Conservation (phyloP, 2,113 vertebrate genomes). For the Neomonachus schauinslandi region DNA sequence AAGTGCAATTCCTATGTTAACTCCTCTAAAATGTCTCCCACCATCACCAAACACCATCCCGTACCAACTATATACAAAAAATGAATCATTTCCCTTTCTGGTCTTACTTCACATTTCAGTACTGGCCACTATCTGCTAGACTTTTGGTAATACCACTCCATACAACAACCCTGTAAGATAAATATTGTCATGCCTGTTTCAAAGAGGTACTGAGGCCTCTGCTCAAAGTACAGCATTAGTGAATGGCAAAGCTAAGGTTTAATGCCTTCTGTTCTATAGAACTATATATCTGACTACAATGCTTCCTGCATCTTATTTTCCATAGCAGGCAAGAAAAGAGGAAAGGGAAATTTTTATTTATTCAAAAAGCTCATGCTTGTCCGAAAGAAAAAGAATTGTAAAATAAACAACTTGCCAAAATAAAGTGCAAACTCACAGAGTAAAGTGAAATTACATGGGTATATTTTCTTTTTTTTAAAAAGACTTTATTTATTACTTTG, state of each 20-base stretch:
- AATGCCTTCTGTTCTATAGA: not conserved
- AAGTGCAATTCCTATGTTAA: not conserved
- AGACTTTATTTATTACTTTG: not conserved
- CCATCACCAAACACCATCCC: not conserved
- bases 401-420: slow-evolving; percentile 42
- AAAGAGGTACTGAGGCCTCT: not conserved
- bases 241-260: not conserved
- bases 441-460: not conserved
- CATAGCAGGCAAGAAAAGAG: not conserved
- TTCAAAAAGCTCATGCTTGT: not conserved
- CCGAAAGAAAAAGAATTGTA: not conserved
- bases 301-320: not conserved
- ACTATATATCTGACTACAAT: not conserved
- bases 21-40: not conserved
- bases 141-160: not conserved
- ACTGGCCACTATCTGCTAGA: not conserved
- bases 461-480: not conserved
- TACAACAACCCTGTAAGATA: not conserved
- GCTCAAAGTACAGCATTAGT: not conserved
- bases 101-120: not conserved
- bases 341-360: not conserved
- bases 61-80: not conserved
- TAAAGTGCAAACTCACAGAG: slow-evolving; percentile 22
- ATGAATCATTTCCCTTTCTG: not conserved
- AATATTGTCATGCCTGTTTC: not conserved